Evolutionary conservation across 2,113 vertebrate genomes (phyloP).

Genomic region (Nanorana parkeri): DNA sequence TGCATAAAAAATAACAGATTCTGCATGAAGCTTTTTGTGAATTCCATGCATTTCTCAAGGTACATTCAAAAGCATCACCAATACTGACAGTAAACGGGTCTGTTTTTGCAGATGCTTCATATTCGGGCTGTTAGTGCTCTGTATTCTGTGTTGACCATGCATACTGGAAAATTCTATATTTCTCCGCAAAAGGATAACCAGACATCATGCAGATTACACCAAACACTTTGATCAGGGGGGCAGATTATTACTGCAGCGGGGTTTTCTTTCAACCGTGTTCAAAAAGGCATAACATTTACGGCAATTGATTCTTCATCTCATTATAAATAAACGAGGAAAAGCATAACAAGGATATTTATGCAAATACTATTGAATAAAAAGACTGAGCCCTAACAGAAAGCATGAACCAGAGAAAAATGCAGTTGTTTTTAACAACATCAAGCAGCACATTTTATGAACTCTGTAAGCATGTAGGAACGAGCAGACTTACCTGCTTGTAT

Average conservation of each 20-base stretch:
- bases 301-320: background rate
- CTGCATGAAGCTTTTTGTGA: background rate
- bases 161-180: slow-evolving; percentile 14
- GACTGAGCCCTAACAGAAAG: background rate
- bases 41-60: no score
- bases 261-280: background rate
- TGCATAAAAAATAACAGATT: background rate
- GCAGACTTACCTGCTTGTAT: slow-evolving; percentile 89
- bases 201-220: background rate
- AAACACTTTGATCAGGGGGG: background rate
- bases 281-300: background rate
- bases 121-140: background rate
- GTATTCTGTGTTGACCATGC: background rate
- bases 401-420: background rate
- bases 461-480: no score
- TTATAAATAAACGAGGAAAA: background rate
- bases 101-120: background rate
- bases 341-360: background rate
- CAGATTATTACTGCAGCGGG: background rate
- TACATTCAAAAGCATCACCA: background rate
- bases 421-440: background rate
- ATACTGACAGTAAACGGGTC: background rate
- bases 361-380: background rate
- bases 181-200: slow-evolving; percentile 54
- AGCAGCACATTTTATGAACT: no score